phyloP scores from a whole-genome alignment of 2,797 vertebrate genomes.

The Phataginus tetradactyla region DNA sequence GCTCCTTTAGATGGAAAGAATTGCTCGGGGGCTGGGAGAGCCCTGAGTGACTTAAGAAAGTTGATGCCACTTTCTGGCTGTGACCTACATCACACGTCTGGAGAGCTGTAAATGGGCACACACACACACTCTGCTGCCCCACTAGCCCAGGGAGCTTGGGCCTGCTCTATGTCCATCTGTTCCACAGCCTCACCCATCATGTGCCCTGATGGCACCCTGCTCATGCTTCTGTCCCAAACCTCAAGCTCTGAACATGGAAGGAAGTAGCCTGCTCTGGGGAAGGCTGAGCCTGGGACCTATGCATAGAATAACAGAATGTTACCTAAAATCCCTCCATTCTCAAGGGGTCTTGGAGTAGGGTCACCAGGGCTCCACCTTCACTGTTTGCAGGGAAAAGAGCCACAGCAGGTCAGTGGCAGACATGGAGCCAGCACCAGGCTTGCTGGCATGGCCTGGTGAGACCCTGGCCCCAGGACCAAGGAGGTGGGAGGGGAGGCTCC shows the following conservation, averaged over 20 bases:
- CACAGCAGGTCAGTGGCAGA: too few species aligned
- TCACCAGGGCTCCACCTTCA: neutral
- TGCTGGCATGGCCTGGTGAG: neutral
- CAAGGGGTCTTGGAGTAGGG: neutral
- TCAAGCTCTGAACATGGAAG: neutral
- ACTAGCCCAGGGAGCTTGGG: neutral
- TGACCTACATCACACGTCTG: neutral
- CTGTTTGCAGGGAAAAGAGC: neutral
- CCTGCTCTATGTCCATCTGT: accelerated
- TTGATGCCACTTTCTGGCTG: neutral
- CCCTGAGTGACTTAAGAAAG: neutral
- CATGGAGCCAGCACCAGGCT: neutral
- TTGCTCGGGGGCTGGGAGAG: neutral
- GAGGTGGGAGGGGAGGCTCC: neutral
- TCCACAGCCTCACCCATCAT: neutral
- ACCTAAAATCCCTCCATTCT: neutral
- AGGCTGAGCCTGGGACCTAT: neutral
- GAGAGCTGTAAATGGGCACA: neutral
- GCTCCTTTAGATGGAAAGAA: neutral
- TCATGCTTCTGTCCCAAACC: neutral
- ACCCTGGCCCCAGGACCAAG: too few species aligned
- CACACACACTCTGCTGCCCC: neutral
- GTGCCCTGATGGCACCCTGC: neutral
- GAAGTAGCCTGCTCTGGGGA: accelerated
- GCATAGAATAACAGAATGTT: too few species aligned